Percentiles rank a stretch among this genome's conserved stretches.
phyloP scores from a whole-genome alignment of 2,113 vertebrate genomes.

The Pollimyrus isidori region DNA sequence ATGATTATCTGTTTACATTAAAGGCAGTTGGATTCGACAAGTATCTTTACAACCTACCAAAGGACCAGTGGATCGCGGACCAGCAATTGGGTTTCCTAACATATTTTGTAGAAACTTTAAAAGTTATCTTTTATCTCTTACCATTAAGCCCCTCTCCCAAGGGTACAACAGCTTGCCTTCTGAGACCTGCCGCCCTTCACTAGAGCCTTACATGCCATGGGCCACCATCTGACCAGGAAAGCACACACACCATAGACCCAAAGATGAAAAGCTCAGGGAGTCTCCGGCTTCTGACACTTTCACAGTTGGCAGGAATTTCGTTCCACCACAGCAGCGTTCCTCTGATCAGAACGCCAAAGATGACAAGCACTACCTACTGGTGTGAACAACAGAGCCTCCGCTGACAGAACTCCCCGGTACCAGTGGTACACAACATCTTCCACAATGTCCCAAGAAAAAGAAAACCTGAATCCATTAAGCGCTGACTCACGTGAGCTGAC shows the following conservation, averaged over 20 bases:
- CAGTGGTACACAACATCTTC: neutral
- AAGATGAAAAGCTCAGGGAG: neutral
- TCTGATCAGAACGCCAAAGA: neutral
- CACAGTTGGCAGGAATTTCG: neutral
- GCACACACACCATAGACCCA: neutral
- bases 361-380: neutral
- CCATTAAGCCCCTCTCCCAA: neutral
- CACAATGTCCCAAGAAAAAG: neutral
- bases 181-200: neutral
- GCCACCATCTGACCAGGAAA: neutral
- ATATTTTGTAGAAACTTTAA: neutral
- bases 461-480: slow-evolving; percentile 18
- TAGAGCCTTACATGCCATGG: neutral
- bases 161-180: neutral
- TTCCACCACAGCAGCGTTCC: neutral
- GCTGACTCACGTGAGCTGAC: slow-evolving; percentile 30
- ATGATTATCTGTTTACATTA: neutral
- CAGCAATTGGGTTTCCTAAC: neutral
- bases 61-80: neutral
- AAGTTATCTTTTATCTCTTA: neutral
- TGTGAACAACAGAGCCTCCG: neutral
- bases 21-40: neutral
- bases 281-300: neutral
- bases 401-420: neutral
- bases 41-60: neutral